These are phyloP conservation scores for Elephas maximus DNA, from an alignment of 2,113 vertebrate species.

Conservation along the genomic window DNA sequence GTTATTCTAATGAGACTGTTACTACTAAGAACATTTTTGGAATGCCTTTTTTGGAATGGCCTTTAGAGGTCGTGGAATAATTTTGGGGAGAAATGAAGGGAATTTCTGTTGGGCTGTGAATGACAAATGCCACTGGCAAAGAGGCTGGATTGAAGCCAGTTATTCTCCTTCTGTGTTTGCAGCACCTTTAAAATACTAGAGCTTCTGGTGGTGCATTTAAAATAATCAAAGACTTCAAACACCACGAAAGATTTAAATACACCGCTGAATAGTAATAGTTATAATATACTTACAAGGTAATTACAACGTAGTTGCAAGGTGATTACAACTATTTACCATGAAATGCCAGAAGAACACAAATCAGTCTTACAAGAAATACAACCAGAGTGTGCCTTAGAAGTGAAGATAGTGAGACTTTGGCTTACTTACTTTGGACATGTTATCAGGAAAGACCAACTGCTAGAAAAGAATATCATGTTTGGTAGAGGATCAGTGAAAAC, in stretches of 20 bases:
- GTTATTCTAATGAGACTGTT: neutral
- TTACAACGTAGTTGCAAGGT: neutral
- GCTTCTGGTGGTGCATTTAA: neutral
- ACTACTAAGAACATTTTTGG: neutral
- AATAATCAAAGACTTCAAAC: neutral
- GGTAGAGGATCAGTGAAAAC: neutral
- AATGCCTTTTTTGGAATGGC: neutral
- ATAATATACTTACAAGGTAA: neutral
- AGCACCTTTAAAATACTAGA: neutral
- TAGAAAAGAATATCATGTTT: neutral
- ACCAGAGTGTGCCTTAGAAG: neutral
- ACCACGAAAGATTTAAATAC: neutral
- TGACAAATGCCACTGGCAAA: neutral
- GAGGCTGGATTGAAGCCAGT: neutral
- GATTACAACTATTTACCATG: neutral
- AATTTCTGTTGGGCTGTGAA: neutral
- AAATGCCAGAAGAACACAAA: neutral
- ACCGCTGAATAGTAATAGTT: neutral
- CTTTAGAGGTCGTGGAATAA: neutral
- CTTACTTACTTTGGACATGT: neutral
- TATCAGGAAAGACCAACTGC: neutral
- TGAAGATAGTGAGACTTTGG: neutral
- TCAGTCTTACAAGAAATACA: neutral
- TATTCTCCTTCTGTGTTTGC: neutral
- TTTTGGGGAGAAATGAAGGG: neutral